Evolutionary conservation across 1,140 invertebrate species (phyloP), one percentile per base, ranked within the genome.

Genomic region (Liolophura sinensis): DNA sequence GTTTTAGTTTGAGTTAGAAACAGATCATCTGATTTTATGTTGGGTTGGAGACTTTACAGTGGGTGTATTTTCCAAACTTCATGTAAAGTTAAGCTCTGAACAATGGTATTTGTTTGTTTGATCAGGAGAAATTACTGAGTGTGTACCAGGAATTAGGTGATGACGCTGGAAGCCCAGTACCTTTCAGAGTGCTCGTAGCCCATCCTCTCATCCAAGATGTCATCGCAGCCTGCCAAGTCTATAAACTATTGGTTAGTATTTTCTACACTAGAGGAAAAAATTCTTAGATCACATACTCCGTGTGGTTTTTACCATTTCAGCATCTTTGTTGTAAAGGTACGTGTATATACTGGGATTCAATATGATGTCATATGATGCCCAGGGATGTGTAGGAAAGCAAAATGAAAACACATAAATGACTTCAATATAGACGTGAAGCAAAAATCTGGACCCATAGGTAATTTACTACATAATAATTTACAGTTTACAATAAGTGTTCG

Each of bases 201-300:
- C 82, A 84, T 71, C 81, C 81, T 51, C 68, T 82, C 9, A 82
- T 84, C 52, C 80, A 82, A 62, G 82, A 82, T 67, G 68, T 81
- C 24, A 69, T 84, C 51, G 64, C 73, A 22, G 74, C 73, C 16
- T 78, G 73, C 61, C 75, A 77, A 20, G 71, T 73, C 50, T 84
- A 76, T 69, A 79, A 81, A 75, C 59, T 73, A 50, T 60, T 79
- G 68, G 82, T 82, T 72, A 74, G 79, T 74, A 55, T 20, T 24
- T 24, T 20, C 51, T 54, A 24, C 3, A 24, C 7, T n/a, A 54
- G 7, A 20, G 3, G 12, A 4, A 54, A 54, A 54, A 54, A 12
- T 24, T 54, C 3, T 20, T n/a, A 54, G 7, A 5, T 54, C 24
- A 54, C 18, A 54, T 54, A 20, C 12, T n/a, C 12, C 24, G 12